Evolutionary conservation across 1,140 invertebrate species (phyloP), one percentile per base, ranked within the genome.

Genomic region (Hyles vespertilio): DNA sequence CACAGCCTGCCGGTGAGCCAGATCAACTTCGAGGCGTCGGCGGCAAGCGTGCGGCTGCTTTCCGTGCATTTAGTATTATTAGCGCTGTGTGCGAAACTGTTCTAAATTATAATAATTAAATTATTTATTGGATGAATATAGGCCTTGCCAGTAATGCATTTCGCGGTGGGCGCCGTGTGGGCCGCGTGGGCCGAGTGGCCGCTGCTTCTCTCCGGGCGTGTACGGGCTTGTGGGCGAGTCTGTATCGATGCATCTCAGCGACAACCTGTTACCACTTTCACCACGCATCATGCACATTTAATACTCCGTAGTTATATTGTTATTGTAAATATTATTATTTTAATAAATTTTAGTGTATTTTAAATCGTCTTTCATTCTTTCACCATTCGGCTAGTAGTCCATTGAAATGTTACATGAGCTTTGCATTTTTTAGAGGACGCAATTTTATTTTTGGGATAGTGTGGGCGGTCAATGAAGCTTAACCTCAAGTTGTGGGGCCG

Each of bases 251-350:
- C 46, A 40, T 58, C 34, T 63, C 44, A 51, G 52, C 53, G 59
- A 70, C 69, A n/a, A 73, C 61, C 72, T 75, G 80, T 84, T 85
- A 83, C 78, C 82, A 83, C 67, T 77, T 68, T 65, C 65, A 67
- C n/a, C 66, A 71, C 67, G 68, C 74, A 64, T 75, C 61, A 76
- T 73, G 81, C 83, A 85, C n/a, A 83, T 84, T 84, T 75, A 84
- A 85, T 88, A 88, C 85, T 88, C 84, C 77, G 57, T 72, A 87
- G 77, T 61, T 59, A 59, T 85, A 81, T 76, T 74, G 47, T 61
- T 80, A 81, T 85, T 88, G 85, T 88, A 88, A 87, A 88, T 88
- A 88, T 77, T 74, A 81, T 79, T 83, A 69, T 73, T 75, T 79
- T 72, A 77, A 84, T 81, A 81, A 84, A 84, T 22, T 9, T 40